A percentile compares a stretch with the other conserved stretches of the same genome.
These are phyloP conservation scores for Patella ulyssiponensis DNA, from an alignment of 2,888 invertebrate species.

Conservation along the genomic window DNA sequence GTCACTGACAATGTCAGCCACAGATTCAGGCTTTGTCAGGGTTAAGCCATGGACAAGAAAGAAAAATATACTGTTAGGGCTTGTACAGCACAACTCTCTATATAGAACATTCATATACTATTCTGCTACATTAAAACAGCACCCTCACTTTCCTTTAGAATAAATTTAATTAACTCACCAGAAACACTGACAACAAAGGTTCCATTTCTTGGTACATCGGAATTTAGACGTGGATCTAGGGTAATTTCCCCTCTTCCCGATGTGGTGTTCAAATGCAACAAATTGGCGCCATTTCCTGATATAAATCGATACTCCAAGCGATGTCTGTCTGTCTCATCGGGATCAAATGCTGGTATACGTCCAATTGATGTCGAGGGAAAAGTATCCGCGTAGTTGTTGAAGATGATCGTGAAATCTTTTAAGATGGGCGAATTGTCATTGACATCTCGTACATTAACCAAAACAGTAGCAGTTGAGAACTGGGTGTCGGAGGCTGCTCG, in stretches of 20 bases:
- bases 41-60: no score
- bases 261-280: constrained; percentile 86
- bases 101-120: no score
- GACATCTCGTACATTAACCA: constrained; percentile 90
- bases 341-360: constrained; percentile 92
- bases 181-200: constrained; percentile 94
- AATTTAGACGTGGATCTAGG: constrained; percentile 92
- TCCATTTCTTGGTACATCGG: constrained; percentile 93
- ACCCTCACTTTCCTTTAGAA: no score
- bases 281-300: constrained; percentile 92
- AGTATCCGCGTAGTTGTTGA: constrained; percentile 94
- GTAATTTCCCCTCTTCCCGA: constrained; percentile 82
- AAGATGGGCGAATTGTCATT: constrained; percentile 93
- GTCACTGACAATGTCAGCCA: no score
- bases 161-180: constrained; percentile 73
- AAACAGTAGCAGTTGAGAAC: constrained; percentile 89
- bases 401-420: constrained; percentile 91
- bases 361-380: constrained; percentile 95
- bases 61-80: no score
- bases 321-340: constrained; percentile 86
- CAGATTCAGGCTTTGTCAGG: no score
- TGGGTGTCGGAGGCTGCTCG: constrained; percentile 92
- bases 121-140: no score
- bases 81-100: no score
- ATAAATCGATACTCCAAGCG: constrained; percentile 86